Percentiles rank a stretch among this genome's conserved stretches.
phyloP scores from a whole-genome alignment of 2,797 vertebrate species.

The Toxotes lorentzi region DNA sequence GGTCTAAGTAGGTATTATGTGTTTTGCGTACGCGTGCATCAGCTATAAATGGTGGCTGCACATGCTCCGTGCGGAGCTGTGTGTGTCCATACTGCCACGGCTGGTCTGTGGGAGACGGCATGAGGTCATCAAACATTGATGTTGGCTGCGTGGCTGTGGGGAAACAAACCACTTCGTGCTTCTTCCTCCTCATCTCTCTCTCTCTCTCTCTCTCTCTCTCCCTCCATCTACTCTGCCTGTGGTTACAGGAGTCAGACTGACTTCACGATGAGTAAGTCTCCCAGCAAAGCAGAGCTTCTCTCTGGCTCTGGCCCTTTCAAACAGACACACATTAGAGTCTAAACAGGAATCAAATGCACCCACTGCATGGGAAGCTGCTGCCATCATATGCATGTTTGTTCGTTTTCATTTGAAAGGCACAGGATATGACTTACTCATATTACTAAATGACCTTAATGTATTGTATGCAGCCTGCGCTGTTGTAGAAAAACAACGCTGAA shows the following conservation, averaged over 20 bases:
- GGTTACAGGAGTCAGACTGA: slow-evolving; percentile 44
- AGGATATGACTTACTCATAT: neutral
- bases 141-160: slow-evolving; percentile 39
- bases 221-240: slow-evolving; percentile 29
- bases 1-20: slow-evolving; percentile 1
- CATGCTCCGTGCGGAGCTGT: slow-evolving; percentile 4
- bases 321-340: neutral
- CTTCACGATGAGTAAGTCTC: slow-evolving; percentile 47
- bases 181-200: slow-evolving; percentile 19
- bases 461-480: neutral
- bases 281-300: neutral
- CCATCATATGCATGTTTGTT: slow-evolving; percentile 6
- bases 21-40: slow-evolving; percentile 10
- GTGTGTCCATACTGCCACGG: neutral
- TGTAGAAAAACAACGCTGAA: neutral
- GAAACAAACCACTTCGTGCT: slow-evolving; percentile 55
- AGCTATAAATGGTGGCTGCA: slow-evolving; percentile 17
- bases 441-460: neutral
- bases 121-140: slow-evolving; percentile 67
- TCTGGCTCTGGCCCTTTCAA: slow-evolving; percentile 15
- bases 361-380: neutral
- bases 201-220: neutral
- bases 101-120: slow-evolving; percentile 44
- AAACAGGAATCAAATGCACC: neutral
- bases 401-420: neutral